Evolutionary conservation across 1,140 invertebrate species (phyloP).

Genomic region (Procambarus clarkii): DNA sequence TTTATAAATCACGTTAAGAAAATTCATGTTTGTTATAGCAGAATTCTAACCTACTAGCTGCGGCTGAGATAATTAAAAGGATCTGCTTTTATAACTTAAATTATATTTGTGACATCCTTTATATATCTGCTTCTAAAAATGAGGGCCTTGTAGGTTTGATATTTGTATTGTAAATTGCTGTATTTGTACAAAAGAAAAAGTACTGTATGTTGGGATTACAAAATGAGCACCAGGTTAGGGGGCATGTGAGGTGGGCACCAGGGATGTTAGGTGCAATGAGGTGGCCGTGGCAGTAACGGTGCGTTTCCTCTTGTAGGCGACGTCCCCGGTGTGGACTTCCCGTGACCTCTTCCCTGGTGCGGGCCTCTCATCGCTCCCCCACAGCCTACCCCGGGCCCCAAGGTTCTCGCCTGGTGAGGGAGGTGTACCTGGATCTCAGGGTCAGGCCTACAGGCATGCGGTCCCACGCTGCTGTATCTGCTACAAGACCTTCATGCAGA

Average conservation of each 20-base stretch:
- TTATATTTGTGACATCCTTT: too few species aligned
- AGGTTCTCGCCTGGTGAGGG: slow-evolving; percentile 37
- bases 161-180: background rate
- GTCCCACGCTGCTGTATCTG: slow-evolving; percentile 59
- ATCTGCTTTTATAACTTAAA: too few species aligned
- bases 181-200: background rate
- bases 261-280: slow-evolving; percentile 22
- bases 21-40: too few species aligned
- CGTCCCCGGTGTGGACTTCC: slow-evolving; percentile 60
- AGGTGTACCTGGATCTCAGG: slow-evolving; percentile 18
- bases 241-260: slow-evolving; percentile 3
- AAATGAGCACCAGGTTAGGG: background rate
- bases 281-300: slow-evolving; percentile 63
- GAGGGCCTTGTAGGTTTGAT: background rate
- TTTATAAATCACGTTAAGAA: too few species aligned
- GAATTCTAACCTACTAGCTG: too few species aligned
- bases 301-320: slow-evolving; percentile 63
- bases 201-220: background rate
- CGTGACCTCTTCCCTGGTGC: slow-evolving; percentile 52
- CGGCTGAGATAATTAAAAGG: too few species aligned
- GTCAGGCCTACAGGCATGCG: slow-evolving; percentile 22
- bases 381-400: slow-evolving; percentile 19
- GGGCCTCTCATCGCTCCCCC: slow-evolving; percentile 39
- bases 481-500: slow-evolving; percentile 68
- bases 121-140: too few species aligned